These are phyloP conservation scores for Callaeas wilsoni DNA, from an alignment of 2,113 vertebrate genomes.

Conservation along the genomic window DNA sequence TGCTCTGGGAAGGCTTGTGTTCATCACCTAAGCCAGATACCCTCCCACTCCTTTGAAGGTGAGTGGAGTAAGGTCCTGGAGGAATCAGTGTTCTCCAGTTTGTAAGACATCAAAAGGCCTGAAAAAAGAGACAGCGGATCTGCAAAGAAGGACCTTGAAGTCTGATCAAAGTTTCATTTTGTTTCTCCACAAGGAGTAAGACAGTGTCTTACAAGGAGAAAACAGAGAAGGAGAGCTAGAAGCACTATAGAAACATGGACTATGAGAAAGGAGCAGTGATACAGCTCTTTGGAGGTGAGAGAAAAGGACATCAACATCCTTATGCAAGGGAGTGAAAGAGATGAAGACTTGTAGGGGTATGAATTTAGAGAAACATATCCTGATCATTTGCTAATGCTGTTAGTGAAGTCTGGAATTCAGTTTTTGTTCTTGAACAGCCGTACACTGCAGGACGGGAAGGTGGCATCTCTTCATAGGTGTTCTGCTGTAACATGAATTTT, in stretches of 20 bases:
- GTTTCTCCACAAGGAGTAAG: background rate
- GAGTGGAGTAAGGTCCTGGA: background rate
- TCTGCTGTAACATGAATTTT: background rate
- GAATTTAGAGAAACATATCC: background rate
- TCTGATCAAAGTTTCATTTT: background rate
- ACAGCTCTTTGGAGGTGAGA: background rate
- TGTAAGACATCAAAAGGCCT: background rate
- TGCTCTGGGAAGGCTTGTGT: background rate
- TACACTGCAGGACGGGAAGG: fast-evolving
- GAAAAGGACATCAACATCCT: background rate
- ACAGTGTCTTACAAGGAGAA: background rate
- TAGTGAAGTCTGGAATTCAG: background rate
- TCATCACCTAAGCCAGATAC: background rate
- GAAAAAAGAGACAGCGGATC: background rate
- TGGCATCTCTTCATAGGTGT: fast-evolving
- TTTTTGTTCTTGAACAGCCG: background rate
- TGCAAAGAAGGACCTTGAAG: background rate
- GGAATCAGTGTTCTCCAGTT: background rate
- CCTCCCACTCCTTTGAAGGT: background rate
- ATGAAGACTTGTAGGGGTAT: background rate
- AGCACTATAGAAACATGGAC: background rate
- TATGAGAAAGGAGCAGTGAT: background rate
- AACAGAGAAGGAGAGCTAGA: background rate
- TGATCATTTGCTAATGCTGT: background rate
- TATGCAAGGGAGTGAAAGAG: background rate